A percentile compares a stretch with the other conserved stretches of the same genome.
phyloP scores from a whole-genome alignment of 2,113 vertebrate genomes.

The Oriolus oriolus region DNA sequence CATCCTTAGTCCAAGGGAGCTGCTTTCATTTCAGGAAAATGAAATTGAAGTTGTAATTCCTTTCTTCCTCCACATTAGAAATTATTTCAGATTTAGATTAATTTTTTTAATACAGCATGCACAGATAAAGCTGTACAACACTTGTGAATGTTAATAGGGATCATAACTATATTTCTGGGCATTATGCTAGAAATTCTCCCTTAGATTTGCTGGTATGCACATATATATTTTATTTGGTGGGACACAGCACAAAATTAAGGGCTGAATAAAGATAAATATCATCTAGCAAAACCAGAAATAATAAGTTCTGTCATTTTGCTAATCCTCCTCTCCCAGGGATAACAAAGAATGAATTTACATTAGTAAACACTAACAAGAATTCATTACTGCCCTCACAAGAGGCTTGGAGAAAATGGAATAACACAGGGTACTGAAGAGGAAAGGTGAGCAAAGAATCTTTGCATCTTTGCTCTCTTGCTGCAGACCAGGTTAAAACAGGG shows the following conservation, averaged over 20 bases:
- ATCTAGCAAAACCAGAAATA: constrained; percentile 47
- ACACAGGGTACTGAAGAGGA: neutral
- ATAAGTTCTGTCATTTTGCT: constrained; percentile 53
- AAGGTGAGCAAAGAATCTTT: neutral
- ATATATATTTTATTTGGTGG: neutral
- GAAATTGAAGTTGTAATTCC: constrained; percentile 36
- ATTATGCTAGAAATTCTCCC: neutral
- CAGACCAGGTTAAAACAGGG: neutral
- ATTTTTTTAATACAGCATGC: neutral
- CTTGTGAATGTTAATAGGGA: neutral
- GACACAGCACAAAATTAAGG: constrained; percentile 13
- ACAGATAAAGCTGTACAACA: neutral
- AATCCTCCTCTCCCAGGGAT: constrained; percentile 51
- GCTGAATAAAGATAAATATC: constrained; percentile 26
- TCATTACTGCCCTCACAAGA: constrained; percentile 53
- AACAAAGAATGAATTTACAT: constrained; percentile 60
- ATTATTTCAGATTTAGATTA: neutral
- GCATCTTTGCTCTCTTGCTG: neutral
- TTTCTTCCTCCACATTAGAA: neutral
- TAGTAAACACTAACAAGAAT: constrained; percentile 59
- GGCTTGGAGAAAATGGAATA: constrained; percentile 10
- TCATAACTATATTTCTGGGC: neutral
- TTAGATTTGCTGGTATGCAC: neutral
- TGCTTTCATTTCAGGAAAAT: constrained; percentile 18
- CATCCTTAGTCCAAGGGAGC: neutral